Evolutionary conservation across 2,797 vertebrate genomes (phyloP).

Genomic region (Pipistrellus nathusii): DNA sequence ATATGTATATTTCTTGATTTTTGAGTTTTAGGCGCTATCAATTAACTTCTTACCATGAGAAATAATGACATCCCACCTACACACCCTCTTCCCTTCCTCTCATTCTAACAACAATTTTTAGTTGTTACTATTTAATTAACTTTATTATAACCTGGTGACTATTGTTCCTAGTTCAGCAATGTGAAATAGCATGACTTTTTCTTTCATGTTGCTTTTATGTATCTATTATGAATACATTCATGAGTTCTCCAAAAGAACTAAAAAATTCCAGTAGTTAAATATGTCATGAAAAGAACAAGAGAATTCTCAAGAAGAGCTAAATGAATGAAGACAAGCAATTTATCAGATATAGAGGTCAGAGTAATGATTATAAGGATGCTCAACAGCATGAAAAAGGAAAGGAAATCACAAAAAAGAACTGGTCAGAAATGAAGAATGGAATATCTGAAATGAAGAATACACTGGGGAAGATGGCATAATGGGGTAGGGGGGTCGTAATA

Average conservation of each 20-base stretch:
- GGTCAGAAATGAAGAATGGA: not conserved
- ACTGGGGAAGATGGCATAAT: not conserved
- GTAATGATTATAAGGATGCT: not conserved
- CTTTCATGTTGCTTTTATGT: not conserved
- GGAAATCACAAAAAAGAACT: not conserved
- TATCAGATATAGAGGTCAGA: not conserved
- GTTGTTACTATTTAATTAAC: not conserved
- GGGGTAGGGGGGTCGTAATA: no score
- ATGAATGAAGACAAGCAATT: not conserved
- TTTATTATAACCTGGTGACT: not conserved
- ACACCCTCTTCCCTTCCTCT: not conserved
- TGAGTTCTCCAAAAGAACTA: not conserved
- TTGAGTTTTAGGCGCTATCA: not conserved
- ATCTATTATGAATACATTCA: not conserved
- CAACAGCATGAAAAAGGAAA: not conserved
- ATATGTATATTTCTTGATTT: conserved; percentile 9
- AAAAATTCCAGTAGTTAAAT: not conserved
- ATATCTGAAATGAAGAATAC: not conserved
- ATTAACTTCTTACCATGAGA: not conserved
- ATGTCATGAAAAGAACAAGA: not conserved
- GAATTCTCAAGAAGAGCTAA: not conserved
- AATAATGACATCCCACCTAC: not conserved
- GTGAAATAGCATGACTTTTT: not conserved
- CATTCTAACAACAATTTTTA: not conserved
- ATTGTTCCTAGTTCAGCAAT: not conserved